Conservation (phyloP, 2,797 vertebrate species). For the Gallinago solitaria region DNA sequence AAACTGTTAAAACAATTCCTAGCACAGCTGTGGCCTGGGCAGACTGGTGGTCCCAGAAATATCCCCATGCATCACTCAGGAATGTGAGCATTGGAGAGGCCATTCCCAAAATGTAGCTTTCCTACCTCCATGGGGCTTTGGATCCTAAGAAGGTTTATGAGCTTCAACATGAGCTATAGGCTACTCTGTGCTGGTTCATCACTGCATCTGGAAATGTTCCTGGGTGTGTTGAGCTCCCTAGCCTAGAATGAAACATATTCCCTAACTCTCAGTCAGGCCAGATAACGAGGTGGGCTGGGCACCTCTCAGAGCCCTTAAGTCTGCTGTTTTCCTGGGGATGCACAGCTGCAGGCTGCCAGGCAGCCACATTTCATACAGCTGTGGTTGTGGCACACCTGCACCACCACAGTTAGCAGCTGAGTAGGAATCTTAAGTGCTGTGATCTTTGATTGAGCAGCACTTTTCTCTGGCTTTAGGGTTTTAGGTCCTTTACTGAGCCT, state of each 20-base stretch:
- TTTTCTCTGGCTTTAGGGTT: background rate
- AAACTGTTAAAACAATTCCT: background rate
- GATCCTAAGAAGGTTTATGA: background rate
- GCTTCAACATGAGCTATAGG: background rate
- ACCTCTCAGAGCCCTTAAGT: background rate
- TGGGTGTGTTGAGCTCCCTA: background rate
- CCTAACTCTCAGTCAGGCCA: background rate
- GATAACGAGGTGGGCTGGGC: fast-evolving
- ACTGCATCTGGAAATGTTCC: background rate
- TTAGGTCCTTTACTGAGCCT: background rate
- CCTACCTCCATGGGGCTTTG: background rate
- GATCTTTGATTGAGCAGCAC: background rate
- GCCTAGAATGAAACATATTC: background rate
- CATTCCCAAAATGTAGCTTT: background rate
- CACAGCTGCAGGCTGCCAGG: background rate
- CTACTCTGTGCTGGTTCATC: background rate
- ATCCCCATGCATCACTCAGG: background rate
- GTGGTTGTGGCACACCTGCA: background rate
- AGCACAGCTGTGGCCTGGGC: background rate
- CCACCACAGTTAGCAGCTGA: background rate
- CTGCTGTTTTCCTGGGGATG: background rate
- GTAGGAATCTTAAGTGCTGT: background rate
- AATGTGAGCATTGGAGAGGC: background rate
- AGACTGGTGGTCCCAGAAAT: background rate
- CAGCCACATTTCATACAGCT: background rate